Base-by-base conservation (phyloP, 1,140 invertebrate species). In the Pseudomyrmex dendroicus region DNA sequence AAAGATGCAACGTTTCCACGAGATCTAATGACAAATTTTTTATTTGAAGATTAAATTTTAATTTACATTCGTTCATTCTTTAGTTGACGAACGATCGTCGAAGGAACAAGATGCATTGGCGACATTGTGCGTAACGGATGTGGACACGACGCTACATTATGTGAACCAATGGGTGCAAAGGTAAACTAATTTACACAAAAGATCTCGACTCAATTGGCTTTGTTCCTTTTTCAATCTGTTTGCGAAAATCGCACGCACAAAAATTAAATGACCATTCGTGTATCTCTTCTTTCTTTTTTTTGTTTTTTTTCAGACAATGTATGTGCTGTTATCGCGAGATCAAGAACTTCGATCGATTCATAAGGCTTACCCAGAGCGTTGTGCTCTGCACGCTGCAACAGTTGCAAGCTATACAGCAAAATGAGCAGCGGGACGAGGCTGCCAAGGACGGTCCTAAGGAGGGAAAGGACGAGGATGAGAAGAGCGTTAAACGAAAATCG, bases 301-400 rank as follows among this genome's bases (percentile, higher is more conserved):
- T 48, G 20, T 54, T 57, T 62, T 52, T 72, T 85, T 96, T 95
- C 86, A 97, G 97, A 90, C 98, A 98, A 95, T 99, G 98, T 92
- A 98, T 98, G 96, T 98, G 98, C 93, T 98, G 97, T 94, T 98
- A 98, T 93, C 96, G 98, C 84, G 98, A 98, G 94, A 95, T 96
- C 73, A 98, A 98, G 93, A 98, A 98, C 91, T 97, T 98, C 94
- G 98, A 98, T 93, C 95, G 97, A 87, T 97, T 98, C 90, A 98
- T 98, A 93, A 95, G 97, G 90, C 94, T 98, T 72, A 97, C 98
- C 61, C 98, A 98, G 91, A 97, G 97, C 73, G 95, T 98, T 83
- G 96, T 98, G 64, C 96, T 96, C 84, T 94, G 97, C 72, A 95
- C 96, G 56, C 95, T 97, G 25, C 96, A 96, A 91, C 96, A 97